Evolutionary conservation across 2,888 invertebrate genomes (phyloP), one percentile per base, ranked within the genome.

Genomic region (Brachypalpus laphriformis): DNA sequence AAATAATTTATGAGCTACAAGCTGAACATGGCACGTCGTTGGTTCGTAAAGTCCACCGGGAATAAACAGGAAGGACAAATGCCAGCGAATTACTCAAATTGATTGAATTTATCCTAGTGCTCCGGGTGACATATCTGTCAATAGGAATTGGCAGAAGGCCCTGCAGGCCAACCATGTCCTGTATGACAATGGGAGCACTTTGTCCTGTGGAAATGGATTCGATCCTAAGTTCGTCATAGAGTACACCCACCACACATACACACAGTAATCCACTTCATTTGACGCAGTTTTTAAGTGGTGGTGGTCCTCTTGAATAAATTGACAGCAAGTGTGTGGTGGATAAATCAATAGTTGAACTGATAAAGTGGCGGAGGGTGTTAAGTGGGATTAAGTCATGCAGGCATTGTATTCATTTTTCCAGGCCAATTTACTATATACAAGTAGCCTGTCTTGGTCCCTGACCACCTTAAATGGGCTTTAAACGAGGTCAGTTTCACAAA

Each of bases 1-100:
- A 63, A 83, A 83, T 83, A 78, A 83, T 83, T 83, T 63, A 83
- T 74, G 74, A 80, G 63, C 42, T 40, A 20, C 51, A 22, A 7
- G 18, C 14, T n/a, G n/a, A 11, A 14, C 54, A 14, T 14, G 16
- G 14, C 9, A 14, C 11, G 11, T 14, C 2, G 28, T 16, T 49
- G 7, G 28, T 7, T n/a, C 14, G 25, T 6, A 5, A 2, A 18
- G 51, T 59, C 80, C 59, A 66, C 31, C 25, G 74, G 47, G 77
- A 14, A 72, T 71, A 51, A 66, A 59, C 71, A 61, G 77, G 61
- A 72, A 66, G 59, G 71, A 68, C 74, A 61, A 68, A 70, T 68
- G 18, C 68, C 49, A 57, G 63, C 34, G 42, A 80, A 83, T 78
- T 68, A 66, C 72, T 78, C 72, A 68, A 83, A 72, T 72, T 78